These are phyloP conservation scores for Orthosia gracilis DNA, from an alignment of 2,888 invertebrate genomes.

Conservation along the genomic window DNA sequence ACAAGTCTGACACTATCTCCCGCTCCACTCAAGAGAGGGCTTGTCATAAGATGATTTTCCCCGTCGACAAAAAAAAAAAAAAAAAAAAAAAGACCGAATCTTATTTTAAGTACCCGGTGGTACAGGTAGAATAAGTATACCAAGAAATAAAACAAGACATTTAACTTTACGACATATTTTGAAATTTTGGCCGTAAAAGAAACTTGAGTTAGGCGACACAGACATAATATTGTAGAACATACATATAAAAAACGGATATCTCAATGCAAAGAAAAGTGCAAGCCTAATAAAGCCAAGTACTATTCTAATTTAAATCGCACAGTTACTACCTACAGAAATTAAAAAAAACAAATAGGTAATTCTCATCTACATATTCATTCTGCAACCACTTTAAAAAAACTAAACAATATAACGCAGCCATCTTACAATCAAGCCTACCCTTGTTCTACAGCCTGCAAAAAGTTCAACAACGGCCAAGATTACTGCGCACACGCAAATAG, in stretches of 20 bases:
- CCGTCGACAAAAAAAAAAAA: no score
- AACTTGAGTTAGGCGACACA: no score
- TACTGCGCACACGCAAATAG: slow-evolving; percentile 29
- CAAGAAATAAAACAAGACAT: no score
- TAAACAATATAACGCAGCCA: slow-evolving; percentile 2
- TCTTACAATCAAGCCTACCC: slow-evolving; percentile 42
- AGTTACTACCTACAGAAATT: neutral
- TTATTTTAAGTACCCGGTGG: no score
- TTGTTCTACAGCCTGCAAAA: slow-evolving; percentile 54
- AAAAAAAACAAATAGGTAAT: neutral
- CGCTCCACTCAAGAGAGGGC: no score
- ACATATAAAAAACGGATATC: neutral
- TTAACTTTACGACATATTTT: neutral
- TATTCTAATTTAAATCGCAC: neutral
- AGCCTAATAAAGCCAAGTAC: neutral
- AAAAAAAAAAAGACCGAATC: no score
- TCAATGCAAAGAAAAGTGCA: neutral
- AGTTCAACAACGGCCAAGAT: slow-evolving; percentile 42
- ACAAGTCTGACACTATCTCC: no score
- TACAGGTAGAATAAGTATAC: no score
- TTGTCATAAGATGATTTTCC: no score
- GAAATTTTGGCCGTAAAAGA: neutral
- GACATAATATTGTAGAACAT: neutral
- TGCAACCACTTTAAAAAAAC: neutral
- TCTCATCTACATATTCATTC: slow-evolving; percentile 40